A percentile compares a stretch with the other conserved stretches of the same genome.
These are phyloP conservation scores for Acrocephalus arundinaceus DNA, from an alignment of 2,113 vertebrate species.

Conservation along the genomic window DNA sequence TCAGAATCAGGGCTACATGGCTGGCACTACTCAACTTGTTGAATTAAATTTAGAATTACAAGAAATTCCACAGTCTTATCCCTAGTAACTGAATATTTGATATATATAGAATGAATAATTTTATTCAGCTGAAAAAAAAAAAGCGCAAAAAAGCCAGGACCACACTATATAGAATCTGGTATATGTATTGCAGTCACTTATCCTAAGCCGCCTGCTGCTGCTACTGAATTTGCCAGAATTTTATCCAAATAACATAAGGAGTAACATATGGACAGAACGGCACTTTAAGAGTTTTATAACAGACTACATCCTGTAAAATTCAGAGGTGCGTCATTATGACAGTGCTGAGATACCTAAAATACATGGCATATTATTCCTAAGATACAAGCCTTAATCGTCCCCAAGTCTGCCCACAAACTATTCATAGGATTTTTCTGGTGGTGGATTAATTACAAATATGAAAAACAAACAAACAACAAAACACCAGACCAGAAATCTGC, in stretches of 20 bases:
- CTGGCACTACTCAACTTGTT: background rate
- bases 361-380: background rate
- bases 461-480: background rate
- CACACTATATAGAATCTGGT: background rate
- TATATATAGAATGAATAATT: background rate
- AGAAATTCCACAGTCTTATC: background rate
- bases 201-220: background rate
- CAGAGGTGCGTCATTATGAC: background rate
- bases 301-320: background rate
- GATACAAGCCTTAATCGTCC: background rate
- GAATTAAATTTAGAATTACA: background rate
- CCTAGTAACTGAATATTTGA: background rate
- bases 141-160: background rate
- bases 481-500: background rate
- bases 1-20: background rate
- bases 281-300: background rate
- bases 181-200: background rate
- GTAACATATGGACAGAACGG: background rate
- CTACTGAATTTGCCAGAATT: background rate
- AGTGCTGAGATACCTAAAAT: background rate
- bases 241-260: slow-evolving; percentile 2
- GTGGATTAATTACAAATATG: background rate
- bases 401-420: background rate
- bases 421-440: background rate
- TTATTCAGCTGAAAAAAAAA: background rate